Conservation (phyloP, 2,113 vertebrate genomes). For the Phalacrocorax pelagicus region DNA sequence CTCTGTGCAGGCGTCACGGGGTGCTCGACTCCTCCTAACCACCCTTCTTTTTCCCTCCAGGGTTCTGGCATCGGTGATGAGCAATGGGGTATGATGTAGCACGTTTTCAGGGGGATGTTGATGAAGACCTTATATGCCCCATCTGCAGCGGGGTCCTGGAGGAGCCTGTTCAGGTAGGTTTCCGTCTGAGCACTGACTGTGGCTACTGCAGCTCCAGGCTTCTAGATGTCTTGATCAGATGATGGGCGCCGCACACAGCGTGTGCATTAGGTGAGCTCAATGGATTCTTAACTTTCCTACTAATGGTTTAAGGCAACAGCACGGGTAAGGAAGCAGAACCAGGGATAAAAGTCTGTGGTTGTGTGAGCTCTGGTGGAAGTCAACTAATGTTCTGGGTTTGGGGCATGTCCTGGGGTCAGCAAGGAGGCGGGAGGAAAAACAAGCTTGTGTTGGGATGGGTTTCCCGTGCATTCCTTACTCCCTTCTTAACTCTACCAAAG, state of each 20-base stretch:
- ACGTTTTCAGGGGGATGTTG: slow-evolving; percentile 97
- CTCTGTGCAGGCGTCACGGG: fast-evolving
- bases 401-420: too few species aligned
- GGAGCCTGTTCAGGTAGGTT: slow-evolving; percentile 93
- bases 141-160: slow-evolving; percentile 98
- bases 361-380: neutral
- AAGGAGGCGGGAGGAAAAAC: neutral
- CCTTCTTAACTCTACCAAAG: neutral
- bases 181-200: neutral
- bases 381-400: neutral
- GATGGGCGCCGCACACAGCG: neutral
- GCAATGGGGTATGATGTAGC: slow-evolving; percentile 99
- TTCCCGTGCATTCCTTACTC: neutral
- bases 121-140: slow-evolving; percentile 97
- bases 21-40: neutral
- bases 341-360: neutral
- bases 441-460: neutral
- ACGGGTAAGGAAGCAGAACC: neutral
- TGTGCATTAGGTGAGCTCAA: neutral
- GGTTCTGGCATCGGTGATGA: slow-evolving; percentile 85
- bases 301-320: neutral
- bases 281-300: neutral
- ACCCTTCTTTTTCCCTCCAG: slow-evolving; percentile 46
- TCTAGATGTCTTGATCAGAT: neutral
- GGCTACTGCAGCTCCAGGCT: neutral